Conservation (phyloP, 30 jellyfish, hydroid and myxozoan species). For the Mastigias papua region DNA sequence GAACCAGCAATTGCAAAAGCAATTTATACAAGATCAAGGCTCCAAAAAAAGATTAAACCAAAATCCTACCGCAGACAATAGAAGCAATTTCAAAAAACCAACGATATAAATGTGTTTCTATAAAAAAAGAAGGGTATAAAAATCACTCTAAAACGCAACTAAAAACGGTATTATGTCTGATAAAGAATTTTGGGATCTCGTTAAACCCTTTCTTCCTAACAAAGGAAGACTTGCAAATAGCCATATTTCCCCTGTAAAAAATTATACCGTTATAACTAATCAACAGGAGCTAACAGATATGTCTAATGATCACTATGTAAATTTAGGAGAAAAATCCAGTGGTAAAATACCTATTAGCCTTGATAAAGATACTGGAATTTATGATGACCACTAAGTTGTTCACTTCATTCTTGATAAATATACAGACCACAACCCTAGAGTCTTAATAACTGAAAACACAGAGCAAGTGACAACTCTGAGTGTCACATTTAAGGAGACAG, state of each 20-base stretch:
- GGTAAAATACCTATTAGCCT: constrained; percentile 39
- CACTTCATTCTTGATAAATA: constrained; percentile 15
- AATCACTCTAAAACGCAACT: constrained; percentile 43
- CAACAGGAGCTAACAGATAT: constrained; percentile 47
- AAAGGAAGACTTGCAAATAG: constrained; percentile 6
- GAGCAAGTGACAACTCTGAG: too few relatives aligned
- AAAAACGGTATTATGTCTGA: constrained; percentile 42
- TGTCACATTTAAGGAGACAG: too few relatives aligned
- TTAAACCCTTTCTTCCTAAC: constrained; percentile 30
- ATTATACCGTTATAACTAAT: constrained; percentile 41
- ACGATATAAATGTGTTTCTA: constrained; percentile 56
- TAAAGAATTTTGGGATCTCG: constrained; percentile 53
- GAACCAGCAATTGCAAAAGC: constrained; percentile 52
- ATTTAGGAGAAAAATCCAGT: constrained; percentile 44
- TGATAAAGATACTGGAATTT: constrained; percentile 19
- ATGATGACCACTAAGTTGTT: constrained; percentile 35
- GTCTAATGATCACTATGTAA: constrained; percentile 41
- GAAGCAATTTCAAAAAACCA: constrained; percentile 36
- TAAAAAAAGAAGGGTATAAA: constrained; percentile 37
- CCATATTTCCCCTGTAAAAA: constrained; percentile 47
- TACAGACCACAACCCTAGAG: constrained; percentile 7
- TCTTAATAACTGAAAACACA: too few relatives aligned
- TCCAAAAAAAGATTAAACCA: constrained; percentile 16
- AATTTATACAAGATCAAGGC: constrained; percentile 53
- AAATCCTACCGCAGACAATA: constrained; percentile 48